Evolutionary conservation across 2,888 invertebrate species (phyloP), one percentile per base, ranked within the genome.

Genomic region (Candidula unifasciata): DNA sequence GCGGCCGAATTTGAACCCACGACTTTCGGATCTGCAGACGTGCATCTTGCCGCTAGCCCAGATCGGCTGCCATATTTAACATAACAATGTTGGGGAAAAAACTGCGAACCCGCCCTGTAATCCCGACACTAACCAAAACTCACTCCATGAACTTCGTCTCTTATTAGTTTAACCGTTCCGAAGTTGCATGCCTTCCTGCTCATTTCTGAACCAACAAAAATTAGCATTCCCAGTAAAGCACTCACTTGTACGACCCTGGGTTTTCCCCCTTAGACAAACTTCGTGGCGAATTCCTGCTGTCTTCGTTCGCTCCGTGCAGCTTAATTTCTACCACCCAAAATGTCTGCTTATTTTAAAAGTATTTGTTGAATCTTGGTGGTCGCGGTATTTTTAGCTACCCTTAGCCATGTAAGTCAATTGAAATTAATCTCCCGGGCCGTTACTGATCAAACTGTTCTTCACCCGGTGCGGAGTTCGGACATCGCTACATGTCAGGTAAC

Each of bases 211-310:
- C 69, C 35, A 81, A 69, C 69, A 69, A 33, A 57, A 81, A 81
- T 81, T 81, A 81, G 81, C 71, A 81, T 81, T 71, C 73, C 73
- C 71, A n/a, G 24, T 57, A 44, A 57, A 54, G 81, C n/a, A 1
- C 57, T 30, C 54, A 27, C 57, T 73, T 30, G 81, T 73, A 73
- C 71, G 33, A 54, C 52, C 24, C 6, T 18, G 6, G 52, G 44
- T 37, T 78, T 37, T 35, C 33, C 37, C 64, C 60, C 37, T 64
- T 78, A 35, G 60, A 78, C 78, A 80, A 80, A 80, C 52, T 80
- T 80, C 21, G 52, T 35, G 33, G 64, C 35, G 35, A 64, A 64
- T 78, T 64, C 78, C 78, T 60, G 30, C 78, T 35, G 78, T 78
- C 78, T 78, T 78, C n/a, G n/a, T n/a, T n/a, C n/a, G 33, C n/a